Conservation (phyloP, 2,113 vertebrate genomes). For the Sinocyclocheilus maitianheensis region DNA sequence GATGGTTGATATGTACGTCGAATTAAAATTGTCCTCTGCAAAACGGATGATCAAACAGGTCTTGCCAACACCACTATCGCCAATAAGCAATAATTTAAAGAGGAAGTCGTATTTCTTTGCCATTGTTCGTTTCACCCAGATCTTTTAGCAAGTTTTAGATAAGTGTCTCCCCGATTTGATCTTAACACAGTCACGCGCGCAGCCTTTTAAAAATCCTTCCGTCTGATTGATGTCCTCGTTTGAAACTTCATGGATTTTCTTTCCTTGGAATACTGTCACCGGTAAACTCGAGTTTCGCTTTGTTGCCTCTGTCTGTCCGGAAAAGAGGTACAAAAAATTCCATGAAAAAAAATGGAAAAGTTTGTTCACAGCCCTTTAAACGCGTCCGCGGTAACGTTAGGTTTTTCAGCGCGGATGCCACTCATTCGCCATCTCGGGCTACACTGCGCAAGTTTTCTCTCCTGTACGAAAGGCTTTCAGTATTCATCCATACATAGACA, state of each 20-base stretch:
- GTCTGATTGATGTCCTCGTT: background rate
- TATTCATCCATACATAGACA: constrained; percentile 48
- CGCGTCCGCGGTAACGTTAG: background rate
- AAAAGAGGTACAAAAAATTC: constrained; percentile 17
- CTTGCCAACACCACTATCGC: constrained; percentile 94
- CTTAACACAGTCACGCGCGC: background rate
- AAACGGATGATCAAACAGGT: constrained; percentile 94
- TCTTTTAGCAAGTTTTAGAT: constrained; percentile 22
- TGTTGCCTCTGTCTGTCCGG: constrained; percentile 55
- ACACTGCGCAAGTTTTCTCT: background rate
- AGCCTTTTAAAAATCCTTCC: background rate
- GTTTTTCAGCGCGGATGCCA: background rate
- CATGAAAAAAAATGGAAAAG: constrained; percentile 56
- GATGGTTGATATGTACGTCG: constrained; percentile 94
- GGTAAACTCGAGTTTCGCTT: constrained; percentile 68
- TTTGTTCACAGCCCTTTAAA: constrained; percentile 21
- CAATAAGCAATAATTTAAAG: constrained; percentile 89
- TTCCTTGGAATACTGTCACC: constrained; percentile 60
- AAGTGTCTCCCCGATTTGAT: background rate
- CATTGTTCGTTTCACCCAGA: constrained; percentile 64
- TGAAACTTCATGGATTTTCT: constrained; percentile 34
- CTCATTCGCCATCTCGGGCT: constrained; percentile 17
- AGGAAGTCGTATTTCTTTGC: constrained; percentile 95
- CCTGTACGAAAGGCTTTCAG: background rate
- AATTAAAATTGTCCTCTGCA: constrained; percentile 92